Evolutionary conservation across 2,797 vertebrate species (phyloP), one percentile per base, ranked within the genome.

Genomic region (Falco rusticolus): DNA sequence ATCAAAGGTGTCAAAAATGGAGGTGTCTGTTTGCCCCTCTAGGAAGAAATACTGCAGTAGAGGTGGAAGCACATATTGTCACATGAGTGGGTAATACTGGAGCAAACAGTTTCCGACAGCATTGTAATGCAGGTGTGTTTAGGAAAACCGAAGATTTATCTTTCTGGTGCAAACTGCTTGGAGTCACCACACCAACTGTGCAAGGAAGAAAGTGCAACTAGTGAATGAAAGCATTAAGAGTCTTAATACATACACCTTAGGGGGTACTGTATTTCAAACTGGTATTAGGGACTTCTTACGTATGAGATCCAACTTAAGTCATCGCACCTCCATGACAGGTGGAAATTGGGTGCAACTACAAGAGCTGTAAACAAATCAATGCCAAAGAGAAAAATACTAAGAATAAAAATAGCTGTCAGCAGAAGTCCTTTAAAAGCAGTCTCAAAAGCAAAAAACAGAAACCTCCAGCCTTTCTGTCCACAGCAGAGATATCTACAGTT

Each of bases 281-380:
- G n/a, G 11, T 57, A 47, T 69, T 54, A 72, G 28, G n/a, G 29
- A 51, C 19, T 84, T 41, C 21, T 65, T 41, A 47, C 2, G 3
- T 29, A 17, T 6, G 41, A 77, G 45, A 84, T 59, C 56, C 69
- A 59, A 6, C 60, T 76, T 33, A 60, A 72, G 21, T 16, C 48
- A 83, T 80, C 0, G 0, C 53, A 60, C n/a, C 53, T 85, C 33
- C 29, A 5, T 11, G 33, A 47, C 37, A 84, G 47, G 68, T 68
- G 56, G 88, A 87, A 94, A 94, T 56, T 82, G 74, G 70, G 56
- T 89, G 86, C 71, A 93, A 66, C 51, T 69, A 24, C 51, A 72
- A 53, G 21, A 78, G 18, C 31, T 79, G 75, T 76, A 93, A 95
- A 95, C 60, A 92, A 90, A 89, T 90, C 78, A 76, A 79, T 82